Evolutionary conservation across 37 sponge, comb jelly and placozoan genomes (phyloP), one percentile per base, ranked within the genome.

Genomic region (Aplysina aerophoba): DNA sequence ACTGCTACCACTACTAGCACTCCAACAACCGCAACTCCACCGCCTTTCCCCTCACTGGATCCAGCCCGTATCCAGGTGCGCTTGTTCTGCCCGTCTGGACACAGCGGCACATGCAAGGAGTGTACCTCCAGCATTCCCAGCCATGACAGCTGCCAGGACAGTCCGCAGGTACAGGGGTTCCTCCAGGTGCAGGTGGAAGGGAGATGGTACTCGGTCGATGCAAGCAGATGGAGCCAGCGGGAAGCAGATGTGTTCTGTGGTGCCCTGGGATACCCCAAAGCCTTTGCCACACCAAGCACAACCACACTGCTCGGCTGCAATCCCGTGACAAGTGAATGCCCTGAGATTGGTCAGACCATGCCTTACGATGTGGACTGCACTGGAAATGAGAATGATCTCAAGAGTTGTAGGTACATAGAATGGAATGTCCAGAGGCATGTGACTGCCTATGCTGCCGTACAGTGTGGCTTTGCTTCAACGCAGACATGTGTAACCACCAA

Each of bases 381-480:
- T 15, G 78, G 78, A 4, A 21, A 5, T 53, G 78, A 75, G 25
- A 50, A 50, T 38, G 54, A 75, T 25, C 33, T 75, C 3, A 75
- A 19, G 2, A 24, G 24, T 1, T 75, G 78, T 36, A 75, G 78
- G 54, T 53, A 15, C 78, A 41, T 36, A 2, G 24, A 44, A 12
- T 75, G 78, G 78, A 22, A 24, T 1, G 13, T 54, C 78, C 78
- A 37, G 53, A 75, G 78, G 12, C 12, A 1, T 40, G 53, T 40
- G 53, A 19, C 16, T 3, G 53, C 6, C 2, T 75, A 41, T 41
- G 93, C 93, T 27, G 81, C 93, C 15, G 90, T 93, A 24, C 57
- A 80, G 53, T 93, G 93, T 84, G 88, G 85, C 4, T 93, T 85
- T 59, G 16, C 33, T 12, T 68, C 92, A 12, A 68, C 57, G 36